Base-by-base conservation (phyloP, 2,888 invertebrate species). In the Eilema griseolum region DNA sequence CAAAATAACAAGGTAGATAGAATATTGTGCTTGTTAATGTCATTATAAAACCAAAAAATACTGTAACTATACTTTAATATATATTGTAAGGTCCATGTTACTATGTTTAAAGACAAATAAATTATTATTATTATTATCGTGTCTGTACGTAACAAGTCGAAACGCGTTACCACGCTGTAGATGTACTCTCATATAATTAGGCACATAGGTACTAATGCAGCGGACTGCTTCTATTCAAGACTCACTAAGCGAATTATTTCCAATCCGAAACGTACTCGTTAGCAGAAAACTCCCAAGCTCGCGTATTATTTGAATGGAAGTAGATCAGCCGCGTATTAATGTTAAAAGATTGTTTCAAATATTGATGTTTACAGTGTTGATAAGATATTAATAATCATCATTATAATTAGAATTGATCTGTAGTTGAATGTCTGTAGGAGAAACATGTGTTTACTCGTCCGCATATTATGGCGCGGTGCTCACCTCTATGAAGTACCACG, bases 351-450 rank as follows among this genome's bases (percentile, higher is more conserved):
- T 71, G 69, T 79, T 78, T 66, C 63, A 73, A 63, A 66, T 72
- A 24, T 67, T 59, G 75, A 71, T 70, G 75, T 73, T 79, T 69
- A 75, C 63, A 66, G 78, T 74, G 78, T 78, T 78, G 72, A 74
- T 75, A 74, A 70, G 78, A 79, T 81, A 83, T n/a, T n/a, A 75
- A 73, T 71, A 77, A 78, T 81, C 82, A 69, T 81, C 77, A 83
- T 82, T 78, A 81, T 87, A 84, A 64, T 74, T 88, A 88, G 81
- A 74, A 79, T 80, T 78, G 79, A 86, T 83, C 82, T 75, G 84
- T 86, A 87, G 86, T 67, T 76, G 83, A 85, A 80, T 86, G 81
- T 77, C 82, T 76, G 83, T 88, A 88, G 88, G 72, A 56, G 52
- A 67, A 64, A 71, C 10, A 74, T 74, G 70, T 64, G 61, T 71